phyloP scores from a whole-genome alignment of 64 coral and sea anemone genomes.

The Pocillopora damicornis region DNA sequence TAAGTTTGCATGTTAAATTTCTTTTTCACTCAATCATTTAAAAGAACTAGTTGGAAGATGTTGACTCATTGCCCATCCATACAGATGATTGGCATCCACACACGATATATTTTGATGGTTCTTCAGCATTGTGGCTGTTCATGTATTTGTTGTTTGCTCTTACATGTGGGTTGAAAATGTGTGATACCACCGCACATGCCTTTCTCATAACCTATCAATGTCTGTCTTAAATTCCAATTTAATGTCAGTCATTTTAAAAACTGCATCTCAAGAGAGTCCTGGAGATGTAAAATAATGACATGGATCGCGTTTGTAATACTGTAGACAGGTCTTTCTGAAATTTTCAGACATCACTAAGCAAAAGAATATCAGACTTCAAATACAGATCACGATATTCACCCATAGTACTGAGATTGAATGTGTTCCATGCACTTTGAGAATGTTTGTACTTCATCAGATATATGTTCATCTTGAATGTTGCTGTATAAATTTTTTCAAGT shows the following conservation, averaged over 20 bases:
- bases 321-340: not conserved
- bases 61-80: slow-evolving; percentile 5
- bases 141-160: slow-evolving; percentile 12
- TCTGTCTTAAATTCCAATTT: no score
- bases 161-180: not conserved
- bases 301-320: slow-evolving; percentile 11
- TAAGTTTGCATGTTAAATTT: not conserved
- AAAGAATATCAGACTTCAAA: not conserved
- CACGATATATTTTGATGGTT: slow-evolving; percentile 1
- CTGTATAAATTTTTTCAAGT: not conserved
- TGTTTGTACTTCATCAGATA: slow-evolving; percentile 5
- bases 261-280: not conserved
- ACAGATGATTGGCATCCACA: slow-evolving; percentile 5
- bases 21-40: not conserved
- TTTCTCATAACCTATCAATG: no score
- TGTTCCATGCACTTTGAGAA: not conserved
- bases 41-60: not conserved
- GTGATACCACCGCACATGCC: no score
- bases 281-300: not conserved
- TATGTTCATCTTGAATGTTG: not conserved
- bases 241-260: not conserved
- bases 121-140: not conserved
- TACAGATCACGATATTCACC: slow-evolving; percentile 13
- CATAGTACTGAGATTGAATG: not conserved
- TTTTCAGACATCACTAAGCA: not conserved